Conservation (phyloP, 2,888 invertebrate genomes). For the Allacma fusca region DNA sequence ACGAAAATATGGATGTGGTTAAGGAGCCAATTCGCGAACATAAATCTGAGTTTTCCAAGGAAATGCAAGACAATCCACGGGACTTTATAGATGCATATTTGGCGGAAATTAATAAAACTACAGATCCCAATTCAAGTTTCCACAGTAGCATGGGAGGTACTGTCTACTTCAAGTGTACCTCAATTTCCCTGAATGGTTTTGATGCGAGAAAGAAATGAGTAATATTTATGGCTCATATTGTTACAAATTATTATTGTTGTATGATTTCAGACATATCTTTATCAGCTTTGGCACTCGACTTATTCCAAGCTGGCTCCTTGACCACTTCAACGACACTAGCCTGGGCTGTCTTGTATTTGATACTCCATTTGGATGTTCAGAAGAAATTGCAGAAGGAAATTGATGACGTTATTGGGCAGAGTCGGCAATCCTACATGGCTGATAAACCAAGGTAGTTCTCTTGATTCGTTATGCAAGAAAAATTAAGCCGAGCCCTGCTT, state of each 20-base stretch:
- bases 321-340: conserved; percentile 24
- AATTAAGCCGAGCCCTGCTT: too few species aligned
- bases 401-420: conserved; percentile 19
- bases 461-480: too few species aligned
- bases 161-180: background rate
- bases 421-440: background rate
- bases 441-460: conserved; percentile 21
- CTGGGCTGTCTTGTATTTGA: conserved; percentile 39
- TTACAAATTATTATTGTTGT: too few species aligned
- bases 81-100: conserved; percentile 54
- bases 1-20: background rate
- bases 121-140: conserved; percentile 50
- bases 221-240: too few species aligned
- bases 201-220: too few species aligned
- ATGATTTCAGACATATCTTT: background rate
- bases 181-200: background rate
- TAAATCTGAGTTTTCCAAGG: background rate
- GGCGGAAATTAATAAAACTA: conserved; percentile 49
- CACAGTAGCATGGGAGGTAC: conserved; percentile 51
- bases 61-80: conserved; percentile 1
- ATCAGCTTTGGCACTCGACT: background rate
- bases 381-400: conserved; percentile 39
- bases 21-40: background rate
- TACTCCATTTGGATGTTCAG: conserved; percentile 21
- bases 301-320: background rate